Evolutionary conservation across 2,888 invertebrate species (phyloP), one percentile per base, ranked within the genome.

Genomic region (Drosophila percnosoma): DNA sequence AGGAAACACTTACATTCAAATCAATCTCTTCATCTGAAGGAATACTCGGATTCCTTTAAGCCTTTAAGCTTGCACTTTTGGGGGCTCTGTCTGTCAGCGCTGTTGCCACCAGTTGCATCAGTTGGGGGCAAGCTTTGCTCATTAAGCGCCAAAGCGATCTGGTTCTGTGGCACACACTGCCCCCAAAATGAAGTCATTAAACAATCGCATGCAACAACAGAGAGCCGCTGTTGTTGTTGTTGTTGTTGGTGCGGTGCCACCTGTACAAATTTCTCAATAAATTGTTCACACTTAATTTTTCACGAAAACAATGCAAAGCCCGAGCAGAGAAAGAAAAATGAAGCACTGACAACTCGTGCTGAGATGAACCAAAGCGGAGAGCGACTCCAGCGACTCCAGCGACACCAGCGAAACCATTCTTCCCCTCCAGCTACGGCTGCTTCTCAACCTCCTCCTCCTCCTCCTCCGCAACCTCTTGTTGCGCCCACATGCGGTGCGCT

Each of bases 251-350:
- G 67, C 40, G 31, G 62, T 82, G 85, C 90, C 87, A 87, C 87
- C 87, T 87, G 87, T 83, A 87, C 84, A 88, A 88, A 88, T 90
- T 83, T 82, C 83, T 83, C 87, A 90, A 90, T 87, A 87, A 90
- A 83, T 87, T 86, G 87, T 89, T 87, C 90, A 89, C 90, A 90
- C 90, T 87, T 86, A 64, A 88, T 87, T 86, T 87, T 83, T 90
- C 87, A 87, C 64, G 67, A 74, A 88, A 82, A 88, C 86, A 87
- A 89, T 81, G 82, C 67, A 74, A 85, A 73, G 66, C 65, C 67
- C 59, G 61, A 70, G 61, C n/a, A 29, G 55, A 13, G 29, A 36
- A 80, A 88, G 89, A 87, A 87, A 90, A 87, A 87, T 87, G 90
- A 86, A 69, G 62, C 83, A 78, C 89, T 86, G 90, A 88, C 90